Percentiles rank a stretch among this genome's conserved stretches.
These are phyloP conservation scores for Sebastes wilsoni DNA, from an alignment of 2,797 vertebrate species.

Conservation along the genomic window DNA sequence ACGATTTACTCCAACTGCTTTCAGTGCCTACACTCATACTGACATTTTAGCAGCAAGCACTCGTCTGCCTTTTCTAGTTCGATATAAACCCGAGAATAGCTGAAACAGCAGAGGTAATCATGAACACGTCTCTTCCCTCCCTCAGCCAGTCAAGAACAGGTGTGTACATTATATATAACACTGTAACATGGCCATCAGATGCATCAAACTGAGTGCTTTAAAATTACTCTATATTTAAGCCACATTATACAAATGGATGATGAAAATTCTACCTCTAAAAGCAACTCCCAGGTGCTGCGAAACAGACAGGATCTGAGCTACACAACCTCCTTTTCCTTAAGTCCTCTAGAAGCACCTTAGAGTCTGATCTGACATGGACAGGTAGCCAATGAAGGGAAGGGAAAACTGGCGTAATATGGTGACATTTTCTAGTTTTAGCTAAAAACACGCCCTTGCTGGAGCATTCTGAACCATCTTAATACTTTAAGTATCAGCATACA, in stretches of 20 bases:
- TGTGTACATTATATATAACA: neutral
- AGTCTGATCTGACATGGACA: neutral
- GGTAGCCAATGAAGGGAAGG: neutral
- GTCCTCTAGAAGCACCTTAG: neutral
- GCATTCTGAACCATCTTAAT: neutral
- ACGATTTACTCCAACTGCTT: neutral
- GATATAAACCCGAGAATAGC: neutral
- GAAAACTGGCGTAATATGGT: neutral
- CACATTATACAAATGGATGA: neutral
- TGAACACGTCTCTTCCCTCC: neutral
- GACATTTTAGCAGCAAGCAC: neutral
- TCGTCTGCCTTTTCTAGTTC: neutral
- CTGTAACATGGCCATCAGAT: neutral
- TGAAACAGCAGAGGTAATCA: neutral
- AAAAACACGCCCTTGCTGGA: neutral
- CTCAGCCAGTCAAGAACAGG: neutral
- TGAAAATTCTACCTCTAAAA: neutral
- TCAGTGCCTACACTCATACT: neutral
- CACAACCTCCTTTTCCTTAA: neutral
- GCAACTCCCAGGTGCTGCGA: no score
- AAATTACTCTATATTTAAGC: neutral
- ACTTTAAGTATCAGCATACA: neutral
- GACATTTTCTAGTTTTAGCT: neutral
- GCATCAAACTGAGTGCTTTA: neutral
- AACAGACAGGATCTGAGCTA: neutral